phyloP scores from a whole-genome alignment of 2,113 vertebrate species.

The Empidonax traillii region DNA sequence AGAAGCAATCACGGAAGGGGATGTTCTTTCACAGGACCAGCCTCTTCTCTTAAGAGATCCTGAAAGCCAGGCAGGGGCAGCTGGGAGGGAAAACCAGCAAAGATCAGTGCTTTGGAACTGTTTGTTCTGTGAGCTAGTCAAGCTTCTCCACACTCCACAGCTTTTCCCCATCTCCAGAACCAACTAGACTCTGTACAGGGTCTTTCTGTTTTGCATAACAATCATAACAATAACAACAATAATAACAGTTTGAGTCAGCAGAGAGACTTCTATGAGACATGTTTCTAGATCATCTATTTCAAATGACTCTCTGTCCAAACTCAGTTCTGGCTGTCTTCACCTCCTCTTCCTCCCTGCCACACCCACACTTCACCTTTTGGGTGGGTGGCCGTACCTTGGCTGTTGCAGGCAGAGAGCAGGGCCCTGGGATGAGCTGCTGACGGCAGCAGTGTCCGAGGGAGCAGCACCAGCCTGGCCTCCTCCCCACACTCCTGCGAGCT shows the following conservation, averaged over 20 bases:
- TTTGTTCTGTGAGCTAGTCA: neutral
- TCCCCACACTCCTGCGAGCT: neutral
- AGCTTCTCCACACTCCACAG: neutral
- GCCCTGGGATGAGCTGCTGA: constrained; percentile 22
- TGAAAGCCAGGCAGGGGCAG: neutral
- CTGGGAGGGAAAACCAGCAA: neutral
- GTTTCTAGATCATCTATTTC: constrained; percentile 27
- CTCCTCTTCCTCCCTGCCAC: neutral
- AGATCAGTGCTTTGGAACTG: neutral
- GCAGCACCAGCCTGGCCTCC: neutral
- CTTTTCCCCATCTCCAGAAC: neutral
- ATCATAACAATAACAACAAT: neutral
- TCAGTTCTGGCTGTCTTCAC: constrained; percentile 10
- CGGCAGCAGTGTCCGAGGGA: neutral
- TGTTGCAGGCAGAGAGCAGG: constrained; percentile 7
- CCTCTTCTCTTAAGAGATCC: neutral
- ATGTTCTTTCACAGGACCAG: neutral
- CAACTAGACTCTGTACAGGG: neutral
- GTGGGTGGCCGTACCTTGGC: constrained; percentile 13
- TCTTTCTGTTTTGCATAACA: neutral
- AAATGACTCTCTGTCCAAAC: constrained; percentile 4
- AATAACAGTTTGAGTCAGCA: constrained; percentile 7
- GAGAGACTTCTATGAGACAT: neutral
- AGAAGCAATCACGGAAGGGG: neutral
- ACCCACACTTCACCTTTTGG: constrained; percentile 25